A percentile compares a stretch with the other conserved stretches of the same genome.
phyloP scores from a whole-genome alignment of 1,140 invertebrate genomes.

The Macrobrachium nipponense region DNA sequence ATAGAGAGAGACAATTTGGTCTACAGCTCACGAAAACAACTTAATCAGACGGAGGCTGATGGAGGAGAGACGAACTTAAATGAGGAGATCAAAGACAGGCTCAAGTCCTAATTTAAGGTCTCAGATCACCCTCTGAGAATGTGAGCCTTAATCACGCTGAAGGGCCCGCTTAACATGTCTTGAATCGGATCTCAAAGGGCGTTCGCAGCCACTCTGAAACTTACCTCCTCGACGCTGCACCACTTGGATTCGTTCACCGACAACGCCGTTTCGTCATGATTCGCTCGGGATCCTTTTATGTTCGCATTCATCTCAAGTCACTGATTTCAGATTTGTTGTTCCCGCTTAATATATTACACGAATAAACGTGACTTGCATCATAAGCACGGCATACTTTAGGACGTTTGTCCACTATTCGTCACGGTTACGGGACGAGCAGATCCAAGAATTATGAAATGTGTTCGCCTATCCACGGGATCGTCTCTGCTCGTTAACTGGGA shows the following conservation, averaged over 20 bases:
- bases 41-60: too few species aligned
- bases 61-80: too few species aligned
- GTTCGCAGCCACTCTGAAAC: conserved; percentile 33
- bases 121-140: too few species aligned
- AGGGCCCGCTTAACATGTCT: conserved; percentile 22
- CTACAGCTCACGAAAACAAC: too few species aligned
- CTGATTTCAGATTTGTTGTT: too few species aligned
- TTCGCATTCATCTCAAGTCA: too few species aligned
- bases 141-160: conserved; percentile 4
- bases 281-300: not conserved
- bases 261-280: not conserved
- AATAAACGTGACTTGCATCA: too few species aligned
- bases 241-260: not conserved
- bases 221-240: conserved; percentile 13
- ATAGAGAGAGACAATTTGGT: too few species aligned
- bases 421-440: not conserved
- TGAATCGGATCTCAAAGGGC: conserved; percentile 43
- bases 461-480: not conserved
- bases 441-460: conserved; percentile 12
- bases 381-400: too few species aligned
- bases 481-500: conserved; percentile 47
- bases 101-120: too few species aligned
- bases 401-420: not conserved
- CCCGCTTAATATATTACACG: too few species aligned
- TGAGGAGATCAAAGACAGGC: too few species aligned